Evolutionary conservation across 2,888 invertebrate species (phyloP).

Genomic region (Caenorhabditis sp.): DNA sequence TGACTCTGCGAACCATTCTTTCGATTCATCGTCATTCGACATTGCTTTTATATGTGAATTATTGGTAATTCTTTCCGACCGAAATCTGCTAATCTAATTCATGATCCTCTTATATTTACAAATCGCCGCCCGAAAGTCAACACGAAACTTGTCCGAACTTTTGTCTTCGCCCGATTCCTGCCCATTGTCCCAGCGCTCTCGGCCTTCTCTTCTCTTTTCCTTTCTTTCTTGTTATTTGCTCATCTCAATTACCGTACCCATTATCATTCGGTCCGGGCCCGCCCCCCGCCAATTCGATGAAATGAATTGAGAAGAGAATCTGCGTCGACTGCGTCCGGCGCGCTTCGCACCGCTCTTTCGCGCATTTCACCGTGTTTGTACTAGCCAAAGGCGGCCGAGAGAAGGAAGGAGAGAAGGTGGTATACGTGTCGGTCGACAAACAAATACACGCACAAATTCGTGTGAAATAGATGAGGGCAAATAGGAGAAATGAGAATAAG

Average conservation of each 20-base stretch:
- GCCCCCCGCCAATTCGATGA: slow-evolving; percentile 15
- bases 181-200: too few relatives aligned
- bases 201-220: too few relatives aligned
- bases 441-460: slow-evolving; percentile 55
- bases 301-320: slow-evolving; percentile 20
- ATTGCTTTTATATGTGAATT: slow-evolving; percentile 10
- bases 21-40: too few relatives aligned
- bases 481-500: slow-evolving; percentile 42
- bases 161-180: slow-evolving; percentile 19
- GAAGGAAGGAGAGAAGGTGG: slow-evolving; percentile 17
- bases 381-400: slow-evolving; percentile 23
- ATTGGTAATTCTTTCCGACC: background rate
- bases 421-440: slow-evolving; percentile 47
- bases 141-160: slow-evolving; percentile 29
- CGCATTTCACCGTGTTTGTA: slow-evolving; percentile 29
- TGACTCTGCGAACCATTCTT: too few relatives aligned
- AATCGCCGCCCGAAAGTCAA: slow-evolving; percentile 34
- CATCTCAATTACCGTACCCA: slow-evolving; percentile 60
- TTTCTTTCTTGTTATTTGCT: slow-evolving; percentile 46
- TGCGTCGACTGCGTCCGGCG: slow-evolving; percentile 8
- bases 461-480: slow-evolving; percentile 68
- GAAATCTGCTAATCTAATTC: slow-evolving; percentile 5
- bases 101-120: slow-evolving; percentile 11
- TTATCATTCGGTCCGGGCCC: slow-evolving; percentile 38
- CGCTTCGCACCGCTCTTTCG: slow-evolving; percentile 50